These are phyloP conservation scores for Tenebrio molitor DNA, from an alignment of 1,140 invertebrate species.

Conservation along the genomic window DNA sequence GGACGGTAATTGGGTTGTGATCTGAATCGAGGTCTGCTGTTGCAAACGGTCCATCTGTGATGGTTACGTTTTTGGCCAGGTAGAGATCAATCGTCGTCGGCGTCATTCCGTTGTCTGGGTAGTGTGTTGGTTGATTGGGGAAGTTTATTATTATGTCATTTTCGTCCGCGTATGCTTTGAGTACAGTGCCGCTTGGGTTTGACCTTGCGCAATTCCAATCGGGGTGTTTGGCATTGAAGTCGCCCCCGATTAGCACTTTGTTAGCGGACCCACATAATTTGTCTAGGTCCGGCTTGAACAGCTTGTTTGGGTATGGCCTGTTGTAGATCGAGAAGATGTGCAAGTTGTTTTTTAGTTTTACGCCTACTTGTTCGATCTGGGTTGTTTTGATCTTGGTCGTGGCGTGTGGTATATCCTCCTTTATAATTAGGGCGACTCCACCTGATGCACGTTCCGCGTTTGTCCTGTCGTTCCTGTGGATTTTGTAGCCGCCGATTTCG, in stretches of 20 bases:
- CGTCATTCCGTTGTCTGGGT: slow-evolving; percentile 9
- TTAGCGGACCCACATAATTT: neutral
- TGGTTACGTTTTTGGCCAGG: slow-evolving; percentile 4
- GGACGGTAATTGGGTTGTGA: slow-evolving; percentile 33
- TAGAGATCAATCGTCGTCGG: slow-evolving; percentile 16
- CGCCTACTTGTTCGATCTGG: neutral
- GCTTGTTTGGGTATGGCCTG: neutral
- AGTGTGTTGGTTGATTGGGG: slow-evolving; percentile 3
- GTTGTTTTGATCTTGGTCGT: neutral
- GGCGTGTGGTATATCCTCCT: neutral
- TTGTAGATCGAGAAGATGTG: neutral
- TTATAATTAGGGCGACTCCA: neutral
- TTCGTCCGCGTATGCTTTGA: neutral
- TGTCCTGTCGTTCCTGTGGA: neutral
- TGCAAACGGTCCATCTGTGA: slow-evolving; percentile 1
- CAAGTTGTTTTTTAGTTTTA: neutral
- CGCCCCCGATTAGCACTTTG: neutral
- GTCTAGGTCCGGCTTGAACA: neutral
- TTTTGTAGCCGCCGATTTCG: neutral
- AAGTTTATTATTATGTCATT: slow-evolving; percentile 1
- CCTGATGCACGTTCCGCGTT: neutral
- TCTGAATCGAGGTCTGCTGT: neutral
- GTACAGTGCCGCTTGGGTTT: neutral
- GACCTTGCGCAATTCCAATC: neutral
- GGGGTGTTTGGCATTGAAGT: slow-evolving; percentile 19